Evolutionary conservation across 1,140 invertebrate species (phyloP).

Genomic region (Bombus consobrinus): DNA sequence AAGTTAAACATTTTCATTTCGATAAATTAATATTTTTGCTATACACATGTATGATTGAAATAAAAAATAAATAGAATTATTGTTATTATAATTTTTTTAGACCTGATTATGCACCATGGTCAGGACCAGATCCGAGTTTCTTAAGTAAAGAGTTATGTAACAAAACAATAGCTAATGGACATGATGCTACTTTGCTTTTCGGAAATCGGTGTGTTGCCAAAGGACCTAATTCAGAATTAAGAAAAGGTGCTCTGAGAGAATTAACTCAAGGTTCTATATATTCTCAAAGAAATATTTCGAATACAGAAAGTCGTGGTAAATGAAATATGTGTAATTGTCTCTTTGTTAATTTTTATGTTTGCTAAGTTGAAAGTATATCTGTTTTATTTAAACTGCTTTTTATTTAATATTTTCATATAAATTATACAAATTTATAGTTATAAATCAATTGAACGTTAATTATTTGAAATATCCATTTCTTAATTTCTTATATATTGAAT

Average conservation of each 20-base stretch:
- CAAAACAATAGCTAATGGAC: constrained; percentile 82
- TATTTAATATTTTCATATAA: constrained; percentile 2
- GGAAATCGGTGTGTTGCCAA: constrained; percentile 81
- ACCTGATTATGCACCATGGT: constrained; percentile 88
- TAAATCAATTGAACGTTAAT: not conserved
- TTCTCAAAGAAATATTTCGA: constrained; percentile 82
- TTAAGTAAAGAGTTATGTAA: constrained; percentile 76
- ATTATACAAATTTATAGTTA: not conserved
- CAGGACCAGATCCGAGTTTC: constrained; percentile 85
- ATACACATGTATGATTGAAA: not conserved
- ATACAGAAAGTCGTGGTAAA: constrained; percentile 84
- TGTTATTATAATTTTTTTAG: constrained; percentile 78
- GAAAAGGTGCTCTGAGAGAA: constrained; percentile 86
- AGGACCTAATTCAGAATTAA: constrained; percentile 85
- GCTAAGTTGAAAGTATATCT: constrained; percentile 27
- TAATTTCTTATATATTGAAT: not conserved
- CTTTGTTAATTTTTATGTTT: constrained; percentile 63
- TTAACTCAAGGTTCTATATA: constrained; percentile 88
- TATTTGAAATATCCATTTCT: not conserved
- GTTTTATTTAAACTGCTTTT: not conserved
- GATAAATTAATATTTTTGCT: constrained; percentile 9
- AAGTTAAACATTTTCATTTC: constrained; percentile 76
- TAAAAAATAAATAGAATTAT: constrained; percentile 29
- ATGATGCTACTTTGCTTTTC: constrained; percentile 81
- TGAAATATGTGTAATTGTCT: constrained; percentile 81